These are phyloP conservation scores for Drosophila baimaii DNA, from an alignment of 1,140 invertebrate genomes.

Conservation along the genomic window DNA sequence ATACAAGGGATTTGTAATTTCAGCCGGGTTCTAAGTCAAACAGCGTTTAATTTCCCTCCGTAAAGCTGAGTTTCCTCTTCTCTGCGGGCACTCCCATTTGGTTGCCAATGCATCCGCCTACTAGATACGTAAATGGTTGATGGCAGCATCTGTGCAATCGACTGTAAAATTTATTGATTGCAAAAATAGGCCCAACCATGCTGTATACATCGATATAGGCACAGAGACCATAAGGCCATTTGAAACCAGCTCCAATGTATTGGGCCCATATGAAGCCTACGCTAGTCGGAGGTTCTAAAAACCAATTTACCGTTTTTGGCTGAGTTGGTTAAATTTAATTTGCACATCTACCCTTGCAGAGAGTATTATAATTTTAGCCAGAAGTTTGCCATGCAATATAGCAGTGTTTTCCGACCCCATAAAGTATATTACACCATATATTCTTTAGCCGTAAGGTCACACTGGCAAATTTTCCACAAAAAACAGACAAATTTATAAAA, in stretches of 20 bases:
- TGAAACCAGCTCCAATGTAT: conserved; percentile 1
- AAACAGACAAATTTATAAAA: too few relatives aligned
- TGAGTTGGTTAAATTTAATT: conserved; percentile 14
- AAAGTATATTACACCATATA: too few relatives aligned
- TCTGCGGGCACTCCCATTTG: conserved; percentile 9
- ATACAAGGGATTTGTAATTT: not conserved
- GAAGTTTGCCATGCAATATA: not conserved
- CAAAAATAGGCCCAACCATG: conserved; percentile 56
- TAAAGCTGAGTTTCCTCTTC: not conserved
- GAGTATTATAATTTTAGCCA: too few relatives aligned
- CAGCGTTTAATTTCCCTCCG: not conserved
- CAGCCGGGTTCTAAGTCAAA: not conserved
- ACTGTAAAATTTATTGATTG: conserved; percentile 83
- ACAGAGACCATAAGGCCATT: conserved; percentile 19
- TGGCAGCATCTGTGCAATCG: conserved; percentile 69
- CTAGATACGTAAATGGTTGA: conserved; percentile 28
- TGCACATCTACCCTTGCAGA: not conserved
- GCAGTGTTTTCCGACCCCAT: not conserved
- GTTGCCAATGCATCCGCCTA: conserved; percentile 18
- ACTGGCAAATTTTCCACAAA: too few relatives aligned
- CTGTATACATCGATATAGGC: conserved; percentile 10
- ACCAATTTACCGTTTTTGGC: conserved; percentile 16
- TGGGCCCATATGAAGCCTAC: not conserved
- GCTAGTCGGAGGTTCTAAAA: conserved; percentile 1
- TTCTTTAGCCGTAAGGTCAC: too few relatives aligned